A percentile compares a stretch with the other conserved stretches of the same genome.
These are phyloP conservation scores for Diadophis punctatus DNA, from an alignment of 2,113 vertebrate species.

Conservation along the genomic window DNA sequence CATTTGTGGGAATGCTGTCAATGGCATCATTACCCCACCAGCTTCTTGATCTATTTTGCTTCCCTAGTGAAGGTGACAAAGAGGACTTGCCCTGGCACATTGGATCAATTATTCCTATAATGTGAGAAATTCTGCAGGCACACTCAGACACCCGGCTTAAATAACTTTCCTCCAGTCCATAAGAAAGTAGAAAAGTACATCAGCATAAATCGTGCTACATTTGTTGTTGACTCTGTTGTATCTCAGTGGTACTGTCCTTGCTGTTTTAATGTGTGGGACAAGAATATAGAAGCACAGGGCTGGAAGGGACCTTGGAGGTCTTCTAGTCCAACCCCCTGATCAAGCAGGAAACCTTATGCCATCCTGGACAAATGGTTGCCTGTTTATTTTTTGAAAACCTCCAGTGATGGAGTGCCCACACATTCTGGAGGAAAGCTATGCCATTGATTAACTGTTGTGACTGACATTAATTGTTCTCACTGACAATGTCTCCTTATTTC, in stretches of 20 bases:
- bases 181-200: neutral
- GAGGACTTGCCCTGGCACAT: neutral
- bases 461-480: no score
- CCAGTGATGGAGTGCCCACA: no score
- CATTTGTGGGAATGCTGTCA: neutral
- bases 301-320: no score
- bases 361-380: no score
- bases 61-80: neutral
- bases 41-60: neutral
- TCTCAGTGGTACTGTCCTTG: neutral
- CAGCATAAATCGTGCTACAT: neutral
- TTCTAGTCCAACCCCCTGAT: no score
- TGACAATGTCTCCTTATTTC: no score
- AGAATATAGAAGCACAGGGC: neutral
- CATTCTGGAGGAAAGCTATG: no score
- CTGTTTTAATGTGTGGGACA: neutral
- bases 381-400: no score
- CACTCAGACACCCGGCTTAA: neutral
- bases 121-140: neutral
- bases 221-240: neutral
- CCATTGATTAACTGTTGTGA: no score
- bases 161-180: neutral
- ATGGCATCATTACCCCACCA: neutral
- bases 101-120: slow-evolving; percentile 4
- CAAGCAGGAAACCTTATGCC: no score